Percentiles rank a stretch among this genome's conserved stretches.
Evolutionary conservation across 2,888 invertebrate species (phyloP).

Genomic region (Temnothorax unifasciatus): DNA sequence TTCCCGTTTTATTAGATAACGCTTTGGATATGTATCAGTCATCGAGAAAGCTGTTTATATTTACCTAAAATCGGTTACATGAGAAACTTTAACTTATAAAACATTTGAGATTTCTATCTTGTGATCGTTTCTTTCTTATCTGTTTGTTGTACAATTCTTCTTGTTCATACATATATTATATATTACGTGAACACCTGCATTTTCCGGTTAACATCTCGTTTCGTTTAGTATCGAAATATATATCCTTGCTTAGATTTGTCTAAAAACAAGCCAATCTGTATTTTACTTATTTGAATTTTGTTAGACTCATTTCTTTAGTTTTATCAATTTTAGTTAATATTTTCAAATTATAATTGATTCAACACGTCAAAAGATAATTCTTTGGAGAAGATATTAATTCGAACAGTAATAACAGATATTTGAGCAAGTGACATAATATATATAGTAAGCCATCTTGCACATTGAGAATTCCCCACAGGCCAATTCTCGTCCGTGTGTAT

Average conservation of each 20-base stretch:
- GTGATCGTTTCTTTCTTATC: background rate
- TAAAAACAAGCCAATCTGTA: background rate
- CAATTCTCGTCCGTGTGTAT: constrained; percentile 17
- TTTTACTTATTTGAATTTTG: background rate
- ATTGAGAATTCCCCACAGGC: constrained; percentile 34
- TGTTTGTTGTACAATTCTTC: background rate
- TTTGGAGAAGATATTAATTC: constrained; percentile 5
- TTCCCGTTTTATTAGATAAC: constrained; percentile 54
- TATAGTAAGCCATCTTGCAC: background rate
- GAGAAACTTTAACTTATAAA: background rate
- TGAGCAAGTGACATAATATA: background rate
- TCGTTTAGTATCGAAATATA: background rate
- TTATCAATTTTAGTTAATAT: constrained; percentile 50
- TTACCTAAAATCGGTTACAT: constrained; percentile 13
- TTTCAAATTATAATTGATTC: background rate
- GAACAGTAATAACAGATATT: background rate
- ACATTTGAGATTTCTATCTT: background rate
- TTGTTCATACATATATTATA: background rate
- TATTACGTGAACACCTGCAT: too few species aligned
- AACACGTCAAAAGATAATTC: background rate
- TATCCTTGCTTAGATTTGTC: background rate
- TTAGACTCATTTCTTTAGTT: background rate
- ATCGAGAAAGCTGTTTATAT: background rate
- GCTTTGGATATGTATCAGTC: constrained; percentile 16
- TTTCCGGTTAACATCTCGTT: background rate